Evolutionary conservation across 1,140 invertebrate genomes (phyloP).

Genomic region (Oryctes rhinoceros): DNA sequence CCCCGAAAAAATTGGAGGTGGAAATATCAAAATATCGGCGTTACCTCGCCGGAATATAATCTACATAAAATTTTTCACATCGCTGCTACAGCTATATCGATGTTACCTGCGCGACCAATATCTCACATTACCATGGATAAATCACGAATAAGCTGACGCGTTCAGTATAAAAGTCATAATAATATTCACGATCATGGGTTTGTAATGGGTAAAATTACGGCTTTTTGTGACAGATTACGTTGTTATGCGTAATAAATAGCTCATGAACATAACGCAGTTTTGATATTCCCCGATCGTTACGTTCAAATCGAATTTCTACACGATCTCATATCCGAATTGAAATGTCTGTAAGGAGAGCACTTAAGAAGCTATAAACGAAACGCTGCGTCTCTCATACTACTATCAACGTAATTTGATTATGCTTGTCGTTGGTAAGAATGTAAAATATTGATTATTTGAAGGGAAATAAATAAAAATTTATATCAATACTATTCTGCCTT

Average conservation of each 20-base stretch:
- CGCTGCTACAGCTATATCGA: conserved; percentile 19
- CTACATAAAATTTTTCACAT: conserved; percentile 26
- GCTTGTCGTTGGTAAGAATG: too few relatives aligned
- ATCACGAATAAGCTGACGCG: background rate
- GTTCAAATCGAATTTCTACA: background rate
- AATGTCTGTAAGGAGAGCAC: too few relatives aligned
- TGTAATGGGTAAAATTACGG: conserved; percentile 6
- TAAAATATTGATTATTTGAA: too few relatives aligned
- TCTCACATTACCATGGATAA: conserved; percentile 20
- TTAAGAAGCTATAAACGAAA: too few relatives aligned
- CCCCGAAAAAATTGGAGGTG: background rate
- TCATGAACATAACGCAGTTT: conserved; percentile 11
- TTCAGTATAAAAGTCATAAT: conserved; percentile 11
- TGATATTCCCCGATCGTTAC: background rate
- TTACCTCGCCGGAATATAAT: background rate
- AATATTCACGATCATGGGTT: background rate
- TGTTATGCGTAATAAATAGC: background rate
- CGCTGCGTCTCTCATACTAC: too few relatives aligned
- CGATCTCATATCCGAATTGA: too few relatives aligned
- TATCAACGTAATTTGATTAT: too few relatives aligned
- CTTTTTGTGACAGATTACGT: conserved; percentile 1
- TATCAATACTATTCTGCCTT: too few relatives aligned
- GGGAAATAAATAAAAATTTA: too few relatives aligned
- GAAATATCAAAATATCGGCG: conserved; percentile 13
- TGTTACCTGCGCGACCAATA: conserved; percentile 10